Evolutionary conservation across 2,113 vertebrate species (phyloP).

Genomic region (Perca fluviatilis): DNA sequence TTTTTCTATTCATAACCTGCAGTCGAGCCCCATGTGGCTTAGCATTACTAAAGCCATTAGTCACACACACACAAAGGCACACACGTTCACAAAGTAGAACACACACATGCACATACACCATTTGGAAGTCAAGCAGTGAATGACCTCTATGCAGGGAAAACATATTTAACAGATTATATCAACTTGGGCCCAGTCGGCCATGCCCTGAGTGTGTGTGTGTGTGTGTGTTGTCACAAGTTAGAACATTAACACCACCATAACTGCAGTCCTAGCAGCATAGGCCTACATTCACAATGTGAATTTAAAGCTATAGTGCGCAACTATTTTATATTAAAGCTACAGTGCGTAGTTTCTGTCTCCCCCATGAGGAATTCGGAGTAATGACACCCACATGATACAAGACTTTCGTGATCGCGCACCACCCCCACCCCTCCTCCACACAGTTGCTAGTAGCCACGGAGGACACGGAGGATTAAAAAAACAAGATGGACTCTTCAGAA

Average conservation of each 20-base stretch:
- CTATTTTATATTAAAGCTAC: too few species aligned
- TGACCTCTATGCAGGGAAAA: slow-evolving; percentile 48
- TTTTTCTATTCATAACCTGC: slow-evolving; percentile 66
- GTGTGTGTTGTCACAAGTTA: slow-evolving; percentile 2
- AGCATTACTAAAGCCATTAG: slow-evolving; percentile 70
- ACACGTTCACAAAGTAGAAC: slow-evolving; percentile 13
- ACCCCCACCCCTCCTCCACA: too few species aligned
- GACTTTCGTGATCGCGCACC: too few species aligned
- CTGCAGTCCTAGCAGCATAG: background rate
- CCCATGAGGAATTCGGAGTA: too few species aligned
- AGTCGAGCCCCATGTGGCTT: slow-evolving; percentile 55
- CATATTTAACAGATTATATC: slow-evolving; percentile 49
- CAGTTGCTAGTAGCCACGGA: too few species aligned
- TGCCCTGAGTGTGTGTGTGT: slow-evolving; percentile 4
- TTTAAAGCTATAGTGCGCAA: too few species aligned
- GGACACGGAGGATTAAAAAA: too few species aligned
- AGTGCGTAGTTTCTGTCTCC: too few species aligned
- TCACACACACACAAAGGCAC: slow-evolving; percentile 50
- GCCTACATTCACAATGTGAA: background rate
- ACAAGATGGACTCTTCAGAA: too few species aligned
- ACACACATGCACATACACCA: slow-evolving; percentile 34
- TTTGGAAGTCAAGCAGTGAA: slow-evolving; percentile 40
- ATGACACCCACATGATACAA: too few species aligned
- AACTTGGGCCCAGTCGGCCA: slow-evolving; percentile 34
- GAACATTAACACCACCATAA: background rate